phyloP scores from a whole-genome alignment of 1,140 invertebrate genomes.

The Monomorium pharaonis region DNA sequence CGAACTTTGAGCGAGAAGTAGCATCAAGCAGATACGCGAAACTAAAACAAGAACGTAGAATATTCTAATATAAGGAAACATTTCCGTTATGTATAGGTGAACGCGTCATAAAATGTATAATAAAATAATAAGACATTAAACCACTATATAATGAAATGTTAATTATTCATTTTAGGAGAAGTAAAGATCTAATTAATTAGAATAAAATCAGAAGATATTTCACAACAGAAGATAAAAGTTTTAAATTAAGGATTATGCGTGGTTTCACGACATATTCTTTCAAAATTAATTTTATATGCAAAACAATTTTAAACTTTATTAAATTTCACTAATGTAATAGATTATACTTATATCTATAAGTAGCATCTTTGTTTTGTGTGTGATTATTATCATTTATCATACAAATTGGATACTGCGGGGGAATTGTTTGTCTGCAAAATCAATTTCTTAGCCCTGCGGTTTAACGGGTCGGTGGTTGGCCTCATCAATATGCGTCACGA shows the following conservation, averaged over 20 bases:
- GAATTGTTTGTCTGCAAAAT: constrained; percentile 28
- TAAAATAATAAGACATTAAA: not conserved
- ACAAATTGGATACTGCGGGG: not conserved
- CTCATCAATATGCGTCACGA: constrained; percentile 43
- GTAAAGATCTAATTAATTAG: not conserved
- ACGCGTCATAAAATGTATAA: not conserved
- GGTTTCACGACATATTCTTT: too few relatives aligned
- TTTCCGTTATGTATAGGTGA: not conserved
- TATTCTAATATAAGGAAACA: not conserved
- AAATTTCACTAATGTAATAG: not conserved
- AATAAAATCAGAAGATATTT: not conserved
- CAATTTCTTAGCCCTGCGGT: constrained; percentile 19
- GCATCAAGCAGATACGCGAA: not conserved
- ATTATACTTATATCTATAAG: not conserved
- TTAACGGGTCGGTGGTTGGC: not conserved
- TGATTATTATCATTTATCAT: not conserved
- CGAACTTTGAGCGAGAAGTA: not conserved
- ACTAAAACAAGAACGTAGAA: not conserved
- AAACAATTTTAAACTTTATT: not conserved
- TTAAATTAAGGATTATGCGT: too few relatives aligned
- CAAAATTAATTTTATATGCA: not conserved
- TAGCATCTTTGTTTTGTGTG: not conserved
- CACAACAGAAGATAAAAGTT: not conserved
- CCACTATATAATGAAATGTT: too few relatives aligned
- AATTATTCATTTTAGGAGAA: too few relatives aligned